phyloP scores from a whole-genome alignment of 2,888 invertebrate species.

The Emmelina monodactyla region DNA sequence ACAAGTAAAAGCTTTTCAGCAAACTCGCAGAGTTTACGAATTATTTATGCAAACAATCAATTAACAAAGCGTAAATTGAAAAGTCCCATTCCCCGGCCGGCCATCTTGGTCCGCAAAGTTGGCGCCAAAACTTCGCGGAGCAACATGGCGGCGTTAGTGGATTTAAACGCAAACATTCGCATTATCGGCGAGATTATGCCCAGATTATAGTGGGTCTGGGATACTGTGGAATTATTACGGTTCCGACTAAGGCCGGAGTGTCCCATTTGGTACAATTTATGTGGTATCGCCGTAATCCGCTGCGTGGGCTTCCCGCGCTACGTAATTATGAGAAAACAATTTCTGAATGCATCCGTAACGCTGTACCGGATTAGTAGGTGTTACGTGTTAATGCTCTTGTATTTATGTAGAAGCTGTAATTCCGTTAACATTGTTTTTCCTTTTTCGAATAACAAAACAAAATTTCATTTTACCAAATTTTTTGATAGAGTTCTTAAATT shows the following conservation, averaged over 20 bases:
- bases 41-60: too few species aligned
- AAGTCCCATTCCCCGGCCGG: slow-evolving; percentile 23
- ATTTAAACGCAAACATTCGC: slow-evolving; percentile 56
- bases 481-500: too few species aligned
- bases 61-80: neutral
- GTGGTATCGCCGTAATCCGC: slow-evolving; percentile 47
- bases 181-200: slow-evolving; percentile 63
- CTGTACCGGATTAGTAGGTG: slow-evolving; percentile 39
- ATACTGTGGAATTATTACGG: slow-evolving; percentile 56
- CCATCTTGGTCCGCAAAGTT: slow-evolving; percentile 46
- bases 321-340: slow-evolving; percentile 65
- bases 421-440: too few species aligned
- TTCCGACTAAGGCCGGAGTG: slow-evolving; percentile 54
- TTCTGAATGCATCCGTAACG: slow-evolving; percentile 59
- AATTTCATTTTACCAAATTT: too few species aligned
- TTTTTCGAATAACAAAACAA: too few species aligned
- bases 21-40: too few species aligned
- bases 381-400: too few species aligned
- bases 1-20: too few species aligned
- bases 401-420: too few species aligned
- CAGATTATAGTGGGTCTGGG: slow-evolving; percentile 60
- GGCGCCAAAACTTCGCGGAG: slow-evolving; percentile 39
- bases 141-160: slow-evolving; percentile 40
- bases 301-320: slow-evolving; percentile 27
- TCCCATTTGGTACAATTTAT: slow-evolving; percentile 62